phyloP scores from a whole-genome alignment of 2,113 vertebrate species.

The Galeopterus variegatus region DNA sequence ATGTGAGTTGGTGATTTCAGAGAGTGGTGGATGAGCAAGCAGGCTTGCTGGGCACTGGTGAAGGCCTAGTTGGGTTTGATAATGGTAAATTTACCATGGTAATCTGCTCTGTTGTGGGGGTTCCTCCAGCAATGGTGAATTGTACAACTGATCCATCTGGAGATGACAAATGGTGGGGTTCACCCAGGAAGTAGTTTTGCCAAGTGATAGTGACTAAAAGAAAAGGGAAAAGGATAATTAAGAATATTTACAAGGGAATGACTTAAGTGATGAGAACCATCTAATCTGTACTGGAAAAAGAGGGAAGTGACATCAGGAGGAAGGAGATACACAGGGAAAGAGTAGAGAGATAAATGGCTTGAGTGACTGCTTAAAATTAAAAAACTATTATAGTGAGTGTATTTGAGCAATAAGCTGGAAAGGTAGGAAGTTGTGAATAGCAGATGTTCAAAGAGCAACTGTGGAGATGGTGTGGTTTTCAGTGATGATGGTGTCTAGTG shows the following conservation, averaged over 20 bases:
- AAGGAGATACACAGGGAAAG: background rate
- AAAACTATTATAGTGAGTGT: background rate
- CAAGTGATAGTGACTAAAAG: background rate
- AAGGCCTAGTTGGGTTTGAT: background rate
- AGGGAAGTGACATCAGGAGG: background rate
- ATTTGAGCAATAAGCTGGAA: constrained; percentile 31
- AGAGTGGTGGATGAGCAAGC: background rate
- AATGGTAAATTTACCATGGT: background rate
- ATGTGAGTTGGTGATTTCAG: constrained; percentile 10
- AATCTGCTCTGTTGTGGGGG: background rate
- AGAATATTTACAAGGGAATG: constrained; percentile 14
- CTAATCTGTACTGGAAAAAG: background rate
- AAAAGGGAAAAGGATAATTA: background rate
- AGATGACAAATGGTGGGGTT: background rate
- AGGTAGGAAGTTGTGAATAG: background rate
- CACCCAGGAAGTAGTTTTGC: background rate
- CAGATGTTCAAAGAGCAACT: background rate
- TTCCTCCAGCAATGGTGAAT: background rate
- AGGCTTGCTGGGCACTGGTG: background rate
- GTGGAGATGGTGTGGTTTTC: background rate
- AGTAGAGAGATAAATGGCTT: background rate
- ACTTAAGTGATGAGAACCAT: background rate
- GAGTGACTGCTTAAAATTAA: background rate
- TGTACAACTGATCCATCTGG: background rate
- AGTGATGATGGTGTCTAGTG: background rate